Percentiles rank a stretch among this genome's conserved stretches.
Conservation (phyloP, 2,888 invertebrate species). For the Caenorhabditis afra region DNA sequence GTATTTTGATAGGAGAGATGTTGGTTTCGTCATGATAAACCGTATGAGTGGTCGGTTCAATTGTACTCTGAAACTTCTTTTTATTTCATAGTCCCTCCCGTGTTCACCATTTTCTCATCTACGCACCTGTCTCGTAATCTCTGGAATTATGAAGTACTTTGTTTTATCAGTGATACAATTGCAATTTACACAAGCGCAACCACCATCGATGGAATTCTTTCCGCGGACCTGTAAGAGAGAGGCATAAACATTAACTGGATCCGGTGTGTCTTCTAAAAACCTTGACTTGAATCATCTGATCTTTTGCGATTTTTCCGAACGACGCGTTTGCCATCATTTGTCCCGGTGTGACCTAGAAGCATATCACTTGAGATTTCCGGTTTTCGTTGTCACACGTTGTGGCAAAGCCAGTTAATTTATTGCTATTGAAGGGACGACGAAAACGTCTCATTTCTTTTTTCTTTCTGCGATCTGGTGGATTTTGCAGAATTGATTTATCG, state of each 20-base stretch:
- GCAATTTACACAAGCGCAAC: slow-evolving; percentile 50
- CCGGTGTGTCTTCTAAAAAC: slow-evolving; percentile 4
- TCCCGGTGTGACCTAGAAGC: slow-evolving; percentile 33
- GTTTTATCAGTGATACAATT: slow-evolving; percentile 45
- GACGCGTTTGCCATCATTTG: slow-evolving; percentile 16
- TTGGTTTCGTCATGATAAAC: no score
- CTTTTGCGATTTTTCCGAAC: slow-evolving; percentile 18
- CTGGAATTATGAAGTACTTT: slow-evolving; percentile 34
- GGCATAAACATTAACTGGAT: not conserved
- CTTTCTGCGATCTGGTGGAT: not conserved
- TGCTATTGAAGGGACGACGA: slow-evolving; percentile 2
- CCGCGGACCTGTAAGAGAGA: slow-evolving; percentile 33
- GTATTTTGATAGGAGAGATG: not conserved
- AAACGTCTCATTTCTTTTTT: slow-evolving; percentile 5
- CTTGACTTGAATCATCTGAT: slow-evolving; percentile 37
- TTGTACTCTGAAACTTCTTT: not conserved
- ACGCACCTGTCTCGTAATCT: not conserved
- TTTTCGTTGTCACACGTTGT: not conserved
- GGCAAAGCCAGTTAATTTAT: slow-evolving; percentile 14
- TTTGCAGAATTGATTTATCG: slow-evolving; percentile 11
- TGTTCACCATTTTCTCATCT: slow-evolving; percentile 7
- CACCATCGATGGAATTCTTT: slow-evolving; percentile 31
- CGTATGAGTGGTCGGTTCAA: no score
- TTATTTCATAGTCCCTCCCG: not conserved
- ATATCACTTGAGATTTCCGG: not conserved